phyloP scores from a whole-genome alignment of 1,140 invertebrate species.

The Diabrotica virgifera region DNA sequence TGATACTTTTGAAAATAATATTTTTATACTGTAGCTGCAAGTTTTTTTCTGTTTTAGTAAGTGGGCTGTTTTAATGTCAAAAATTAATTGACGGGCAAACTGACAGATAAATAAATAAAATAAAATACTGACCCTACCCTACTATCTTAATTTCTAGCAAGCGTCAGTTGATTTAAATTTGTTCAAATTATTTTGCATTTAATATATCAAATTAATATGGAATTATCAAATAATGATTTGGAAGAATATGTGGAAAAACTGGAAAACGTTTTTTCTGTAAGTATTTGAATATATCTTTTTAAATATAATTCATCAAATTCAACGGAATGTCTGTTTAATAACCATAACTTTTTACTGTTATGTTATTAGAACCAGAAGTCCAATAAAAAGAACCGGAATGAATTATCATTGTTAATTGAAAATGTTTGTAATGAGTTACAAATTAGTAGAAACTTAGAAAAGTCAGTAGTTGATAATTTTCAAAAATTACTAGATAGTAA shows the following conservation, averaged over 20 bases:
- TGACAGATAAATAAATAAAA: too few species aligned
- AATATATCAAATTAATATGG: neutral
- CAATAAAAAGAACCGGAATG: neutral
- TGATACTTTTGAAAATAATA: too few species aligned
- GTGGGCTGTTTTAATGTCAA: too few species aligned
- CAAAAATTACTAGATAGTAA: neutral
- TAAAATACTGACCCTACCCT: too few species aligned
- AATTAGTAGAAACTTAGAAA: neutral
- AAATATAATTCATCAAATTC: too few species aligned
- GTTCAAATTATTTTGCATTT: too few species aligned
- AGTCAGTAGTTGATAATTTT: neutral
- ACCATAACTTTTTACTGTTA: neutral
- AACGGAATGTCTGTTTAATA: neutral
- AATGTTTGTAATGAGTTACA: neutral
- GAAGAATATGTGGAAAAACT: conserved; percentile 19
- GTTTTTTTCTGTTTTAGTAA: too few species aligned
- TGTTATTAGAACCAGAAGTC: neutral
- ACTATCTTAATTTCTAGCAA: too few species aligned
- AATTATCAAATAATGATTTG: conserved; percentile 16
- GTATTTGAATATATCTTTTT: neutral
- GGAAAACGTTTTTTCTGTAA: conserved; percentile 13
- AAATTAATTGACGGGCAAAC: too few species aligned
- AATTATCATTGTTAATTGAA: neutral
- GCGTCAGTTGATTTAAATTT: too few species aligned
- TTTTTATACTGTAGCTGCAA: too few species aligned